Base-by-base conservation (phyloP, 2,113 vertebrate genomes). In the Atlantisia rogersi region DNA sequence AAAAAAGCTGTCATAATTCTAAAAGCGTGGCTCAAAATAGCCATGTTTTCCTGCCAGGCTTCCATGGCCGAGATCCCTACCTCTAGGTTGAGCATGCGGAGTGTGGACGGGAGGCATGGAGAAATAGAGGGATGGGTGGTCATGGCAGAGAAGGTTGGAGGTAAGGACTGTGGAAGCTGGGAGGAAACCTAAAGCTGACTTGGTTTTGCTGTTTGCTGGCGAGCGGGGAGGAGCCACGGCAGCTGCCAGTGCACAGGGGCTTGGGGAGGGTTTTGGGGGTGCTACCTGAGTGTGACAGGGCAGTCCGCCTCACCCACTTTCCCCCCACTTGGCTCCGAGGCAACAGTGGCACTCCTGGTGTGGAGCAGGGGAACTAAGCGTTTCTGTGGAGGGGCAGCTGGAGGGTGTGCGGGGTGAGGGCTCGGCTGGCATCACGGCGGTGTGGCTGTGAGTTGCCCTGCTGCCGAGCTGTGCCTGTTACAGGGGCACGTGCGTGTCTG, bases 191-290 rank as follows among this genome's bases (percentile, higher is more conserved):
- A 39, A 39, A 44, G 17, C 31, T 88, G 63, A 8, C 26, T 50
- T 73, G 18, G 8, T 13, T 6, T 44, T 59, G 29, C 55, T 77
- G 12, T 82, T 80, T 37, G 35, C 68, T 62, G 44, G 18, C 10
- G 19, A 53, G 67, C 3, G 1, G 3, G 28, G 39, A 68, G 44
- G 29, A 75, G 39, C 46, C 6, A 0, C 42, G 20, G 53, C 5
- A 2, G 28, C 67, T 88, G 42, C 39, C 18, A 21, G 4, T 0
- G 0, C 6, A 1, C 52, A 50, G 52, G 18, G 28, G 1, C 35
- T 62, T 0, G 0, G 11, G 39, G 6, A 37, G 46, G 20, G 15
- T 25, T 64, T 48, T 26, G 21, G 40, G 55, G 26, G 8, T 11
- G 8, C 14, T 56, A 2, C 24, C 25, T 21, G n/a, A 26, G 14